Conservation (phyloP, 1,140 invertebrate species). For the Spodoptera litura region DNA sequence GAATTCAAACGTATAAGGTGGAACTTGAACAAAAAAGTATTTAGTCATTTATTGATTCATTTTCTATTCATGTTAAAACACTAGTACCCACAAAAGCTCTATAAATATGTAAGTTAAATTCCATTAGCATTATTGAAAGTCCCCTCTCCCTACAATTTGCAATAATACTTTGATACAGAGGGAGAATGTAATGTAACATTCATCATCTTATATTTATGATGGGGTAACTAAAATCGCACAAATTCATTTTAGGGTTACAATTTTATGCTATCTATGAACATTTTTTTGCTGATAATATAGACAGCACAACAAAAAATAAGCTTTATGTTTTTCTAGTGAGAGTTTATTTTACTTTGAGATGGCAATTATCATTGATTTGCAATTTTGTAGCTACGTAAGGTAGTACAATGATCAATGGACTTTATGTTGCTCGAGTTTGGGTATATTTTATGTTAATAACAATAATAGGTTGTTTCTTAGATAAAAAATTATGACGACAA, state of each 20-base stretch:
- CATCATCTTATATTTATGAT: constrained; percentile 30
- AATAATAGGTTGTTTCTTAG: background rate
- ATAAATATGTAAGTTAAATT: constrained; percentile 33
- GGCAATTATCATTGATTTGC: too few species aligned
- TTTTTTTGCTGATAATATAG: background rate
- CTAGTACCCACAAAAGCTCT: constrained; percentile 3
- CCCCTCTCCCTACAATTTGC: constrained; percentile 22
- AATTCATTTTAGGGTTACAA: background rate
- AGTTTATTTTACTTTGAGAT: too few species aligned
- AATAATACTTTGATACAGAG: constrained; percentile 17
- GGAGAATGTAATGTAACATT: constrained; percentile 17
- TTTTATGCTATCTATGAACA: too few species aligned
- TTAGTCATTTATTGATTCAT: background rate
- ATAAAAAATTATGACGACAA: constrained; percentile 40
- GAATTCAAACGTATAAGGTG: too few species aligned
- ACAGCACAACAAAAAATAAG: background rate
- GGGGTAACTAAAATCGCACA: constrained; percentile 11
- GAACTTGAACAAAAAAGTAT: too few species aligned
- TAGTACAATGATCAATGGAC: too few species aligned
- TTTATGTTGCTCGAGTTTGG: too few species aligned
- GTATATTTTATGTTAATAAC: too few species aligned
- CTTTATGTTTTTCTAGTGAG: constrained; percentile 20
- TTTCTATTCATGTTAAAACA: background rate
- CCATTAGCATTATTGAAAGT: constrained; percentile 18
- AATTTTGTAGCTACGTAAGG: too few species aligned